phyloP scores from a whole-genome alignment of 2,888 invertebrate genomes.

The Eutolmus rufibarbis region DNA sequence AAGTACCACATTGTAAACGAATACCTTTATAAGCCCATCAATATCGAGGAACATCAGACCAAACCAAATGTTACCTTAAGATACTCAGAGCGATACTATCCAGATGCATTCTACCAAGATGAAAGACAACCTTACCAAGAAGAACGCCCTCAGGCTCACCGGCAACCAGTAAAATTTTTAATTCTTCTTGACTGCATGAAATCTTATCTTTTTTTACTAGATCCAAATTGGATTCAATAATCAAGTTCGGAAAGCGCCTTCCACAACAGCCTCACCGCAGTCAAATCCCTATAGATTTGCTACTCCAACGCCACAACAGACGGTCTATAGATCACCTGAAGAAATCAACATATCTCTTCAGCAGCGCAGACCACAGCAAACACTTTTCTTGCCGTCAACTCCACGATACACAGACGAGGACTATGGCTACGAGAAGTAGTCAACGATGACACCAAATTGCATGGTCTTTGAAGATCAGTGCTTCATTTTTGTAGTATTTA shows the following conservation, averaged over 20 bases:
- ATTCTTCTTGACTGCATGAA: slow-evolving; percentile 45
- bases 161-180: slow-evolving; percentile 53
- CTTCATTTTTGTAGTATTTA: slow-evolving; percentile 15
- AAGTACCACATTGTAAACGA: slow-evolving; percentile 93
- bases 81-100: slow-evolving; percentile 86
- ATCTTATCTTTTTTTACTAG: slow-evolving; percentile 51
- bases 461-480: neutral
- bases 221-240: slow-evolving; percentile 56
- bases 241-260: slow-evolving; percentile 54
- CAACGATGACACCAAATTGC: neutral
- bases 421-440: slow-evolving; percentile 29
- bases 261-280: neutral
- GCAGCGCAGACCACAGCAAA: slow-evolving; percentile 73
- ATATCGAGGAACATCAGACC: slow-evolving; percentile 80
- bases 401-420: slow-evolving; percentile 26
- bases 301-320: slow-evolving; percentile 62
- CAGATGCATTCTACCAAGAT: slow-evolving; percentile 77
- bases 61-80: slow-evolving; percentile 81
- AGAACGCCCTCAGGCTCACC: slow-evolving; percentile 58
- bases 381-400: slow-evolving; percentile 12
- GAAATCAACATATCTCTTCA: slow-evolving; percentile 86
- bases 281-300: slow-evolving; percentile 62
- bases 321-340: slow-evolving; percentile 85
- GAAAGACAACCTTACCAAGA: slow-evolving; percentile 62
- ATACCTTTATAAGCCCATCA: slow-evolving; percentile 87